These are phyloP conservation scores for Aplodontia rufa DNA, from an alignment of 2,113 vertebrate species.

Conservation along the genomic window DNA sequence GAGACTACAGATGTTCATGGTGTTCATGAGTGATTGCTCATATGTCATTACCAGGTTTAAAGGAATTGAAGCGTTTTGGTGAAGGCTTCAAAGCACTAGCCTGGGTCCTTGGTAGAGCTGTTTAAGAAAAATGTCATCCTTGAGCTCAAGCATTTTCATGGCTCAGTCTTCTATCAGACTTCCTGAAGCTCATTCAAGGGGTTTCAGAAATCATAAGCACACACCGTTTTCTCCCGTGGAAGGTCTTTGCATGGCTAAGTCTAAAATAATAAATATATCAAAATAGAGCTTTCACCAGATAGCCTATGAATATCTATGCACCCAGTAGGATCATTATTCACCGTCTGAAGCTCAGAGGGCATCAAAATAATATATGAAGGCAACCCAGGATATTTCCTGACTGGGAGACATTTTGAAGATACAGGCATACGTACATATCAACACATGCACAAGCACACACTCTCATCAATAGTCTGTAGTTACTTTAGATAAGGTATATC, in stretches of 20 bases:
- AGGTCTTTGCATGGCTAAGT: neutral
- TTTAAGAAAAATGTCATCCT: conserved; percentile 53
- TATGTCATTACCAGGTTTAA: conserved; percentile 28
- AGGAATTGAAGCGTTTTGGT: conserved; percentile 40
- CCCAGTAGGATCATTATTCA: neutral
- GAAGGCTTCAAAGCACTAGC: conserved; percentile 43
- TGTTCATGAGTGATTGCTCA: conserved; percentile 76
- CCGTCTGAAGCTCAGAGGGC: neutral
- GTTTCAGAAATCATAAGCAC: neutral
- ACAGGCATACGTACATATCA: rapidly evolving
- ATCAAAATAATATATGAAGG: neutral
- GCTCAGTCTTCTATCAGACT: neutral
- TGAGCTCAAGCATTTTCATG: conserved; percentile 30
- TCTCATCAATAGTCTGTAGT: neutral
- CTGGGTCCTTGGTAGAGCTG: neutral
- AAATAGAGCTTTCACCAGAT: neutral
- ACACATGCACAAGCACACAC: neutral
- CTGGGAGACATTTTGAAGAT: neutral
- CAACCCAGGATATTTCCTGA: neutral
- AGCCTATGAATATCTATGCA: neutral
- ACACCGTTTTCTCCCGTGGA: neutral
- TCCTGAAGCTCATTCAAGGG: neutral
- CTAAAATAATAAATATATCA: neutral
- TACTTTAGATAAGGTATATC: neutral
- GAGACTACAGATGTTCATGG: conserved; percentile 50